Evolutionary conservation across 2,888 invertebrate species (phyloP), one percentile per base, ranked within the genome.

Genomic region (Hemistola chrysoprasaria): DNA sequence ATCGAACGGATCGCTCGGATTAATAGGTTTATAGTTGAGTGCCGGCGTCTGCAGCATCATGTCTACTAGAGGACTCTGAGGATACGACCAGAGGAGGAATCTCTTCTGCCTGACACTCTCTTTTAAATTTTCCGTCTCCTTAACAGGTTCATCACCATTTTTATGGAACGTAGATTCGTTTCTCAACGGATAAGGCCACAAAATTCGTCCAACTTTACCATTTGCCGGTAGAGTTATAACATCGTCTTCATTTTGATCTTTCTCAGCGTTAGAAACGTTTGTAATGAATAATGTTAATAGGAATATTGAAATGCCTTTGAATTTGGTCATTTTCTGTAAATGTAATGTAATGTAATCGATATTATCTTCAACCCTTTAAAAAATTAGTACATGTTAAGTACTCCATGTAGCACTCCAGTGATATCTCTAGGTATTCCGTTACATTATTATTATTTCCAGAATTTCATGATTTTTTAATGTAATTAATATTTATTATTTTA

Each of bases 1-100:
- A 46, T 86, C 87, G 38, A 87, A 83, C 0, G 80, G 79, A 48
- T 89, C 86, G 11, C 65, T 73, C 1, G 68, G 50, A 35, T 78
- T 68, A 1, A 54, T 57, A 2, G 82, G 80, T 0, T 61, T 56
- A 46, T 80, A 78, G 36, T 78, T 71, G 0, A 60, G 35, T 1
- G 77, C 64, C 5, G 80, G 56, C 0, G 77, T 72, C 25, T 84
- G 76, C 65, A 78, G 63, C 78, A 88, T 74, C 56, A 83, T 67
- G 22, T 84, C 79, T n/a, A 80, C 75, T 6, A 86, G 66, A 0
- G 76, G 77, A 37, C 69, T 85, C 43, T 79, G 78, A 8, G 74
- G 77, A 43, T 80, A 80, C 1, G 83, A 71, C 67, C 74, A 76
- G 21, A 60, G 50, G 5, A 76, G 60, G 28, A 66, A 80, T 6